phyloP scores from a whole-genome alignment of 1,140 invertebrate genomes.

The Heliconius congener region DNA sequence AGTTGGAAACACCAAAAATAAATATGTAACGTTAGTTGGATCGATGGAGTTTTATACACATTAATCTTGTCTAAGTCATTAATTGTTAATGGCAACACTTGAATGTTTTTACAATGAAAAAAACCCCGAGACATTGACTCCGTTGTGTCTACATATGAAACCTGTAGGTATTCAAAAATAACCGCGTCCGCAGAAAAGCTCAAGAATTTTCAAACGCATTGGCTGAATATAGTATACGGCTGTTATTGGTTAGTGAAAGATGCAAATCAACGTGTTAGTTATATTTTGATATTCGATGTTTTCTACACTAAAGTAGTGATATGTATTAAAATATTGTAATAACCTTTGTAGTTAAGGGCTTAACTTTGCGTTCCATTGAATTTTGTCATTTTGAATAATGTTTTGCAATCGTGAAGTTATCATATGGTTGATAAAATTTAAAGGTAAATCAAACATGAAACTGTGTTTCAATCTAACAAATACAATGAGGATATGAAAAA shows the following conservation, averaged over 20 bases:
- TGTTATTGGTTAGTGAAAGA: slow-evolving; percentile 81
- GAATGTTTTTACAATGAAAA: not conserved
- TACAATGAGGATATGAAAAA: slow-evolving; percentile 52
- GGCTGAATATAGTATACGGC: slow-evolving; percentile 80
- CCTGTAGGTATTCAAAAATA: slow-evolving; percentile 25
- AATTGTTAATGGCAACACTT: not conserved
- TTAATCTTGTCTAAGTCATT: not conserved
- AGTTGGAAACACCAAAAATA: slow-evolving; percentile 34
- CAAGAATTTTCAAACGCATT: slow-evolving; percentile 74
- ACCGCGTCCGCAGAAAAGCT: slow-evolving; percentile 58
- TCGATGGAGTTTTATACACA: slow-evolving; percentile 21
- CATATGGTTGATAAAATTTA: slow-evolving; percentile 25
- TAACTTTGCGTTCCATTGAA: slow-evolving; percentile 62
- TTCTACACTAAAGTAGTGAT: slow-evolving; percentile 77
- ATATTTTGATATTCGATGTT: slow-evolving; percentile 81
- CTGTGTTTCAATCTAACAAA: slow-evolving; percentile 48
- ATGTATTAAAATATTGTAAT: slow-evolving; percentile 74
- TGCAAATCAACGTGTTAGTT: slow-evolving; percentile 77
- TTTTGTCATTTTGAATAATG: slow-evolving; percentile 55
- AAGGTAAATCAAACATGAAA: not conserved
- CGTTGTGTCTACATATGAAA: slow-evolving; percentile 11
- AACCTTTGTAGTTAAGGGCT: slow-evolving; percentile 66
- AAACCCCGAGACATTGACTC: not conserved
- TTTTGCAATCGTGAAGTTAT: slow-evolving; percentile 25
- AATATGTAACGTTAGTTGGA: slow-evolving; percentile 7